These are phyloP conservation scores for Takifugu flavidus DNA, from an alignment of 2,113 vertebrate genomes.

Conservation along the genomic window DNA sequence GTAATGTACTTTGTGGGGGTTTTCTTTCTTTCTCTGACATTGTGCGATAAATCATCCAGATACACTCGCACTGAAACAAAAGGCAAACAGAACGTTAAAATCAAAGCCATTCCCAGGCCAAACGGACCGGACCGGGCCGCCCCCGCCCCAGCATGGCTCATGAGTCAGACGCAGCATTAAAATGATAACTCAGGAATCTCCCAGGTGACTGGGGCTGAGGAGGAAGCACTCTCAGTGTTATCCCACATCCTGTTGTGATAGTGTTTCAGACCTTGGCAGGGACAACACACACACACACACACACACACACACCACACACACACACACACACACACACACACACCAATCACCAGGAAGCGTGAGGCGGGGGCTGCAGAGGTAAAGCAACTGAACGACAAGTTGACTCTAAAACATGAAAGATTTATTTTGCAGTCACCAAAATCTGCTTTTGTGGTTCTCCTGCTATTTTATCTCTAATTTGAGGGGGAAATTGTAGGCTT, in stretches of 20 bases:
- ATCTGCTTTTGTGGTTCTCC: too few relatives aligned
- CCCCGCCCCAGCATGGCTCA: conserved; percentile 20
- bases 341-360: conserved; percentile 15
- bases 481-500: too few relatives aligned
- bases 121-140: conserved; percentile 10
- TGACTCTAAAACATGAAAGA: too few relatives aligned
- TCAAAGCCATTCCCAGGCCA: conserved; percentile 24
- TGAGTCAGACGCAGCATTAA: conserved; percentile 55
- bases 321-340: background rate
- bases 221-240: conserved; percentile 65
- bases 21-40: too few relatives aligned
- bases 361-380: conserved; percentile 25
- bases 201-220: conserved; percentile 59
- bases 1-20: too few relatives aligned
- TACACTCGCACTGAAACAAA: background rate
- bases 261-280: conserved; percentile 64
- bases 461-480: too few relatives aligned
- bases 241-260: conserved; percentile 70
- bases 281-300: conserved; percentile 43
- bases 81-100: conserved; percentile 26
- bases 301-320: too few relatives aligned
- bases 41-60: too few relatives aligned
- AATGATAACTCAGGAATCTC: conserved; percentile 65
- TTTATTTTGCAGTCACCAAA: background rate
- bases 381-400: conserved; percentile 9